Evolutionary conservation across 2,888 invertebrate species (phyloP), one percentile per base, ranked within the genome.

Genomic region (Polia nebulosa): DNA sequence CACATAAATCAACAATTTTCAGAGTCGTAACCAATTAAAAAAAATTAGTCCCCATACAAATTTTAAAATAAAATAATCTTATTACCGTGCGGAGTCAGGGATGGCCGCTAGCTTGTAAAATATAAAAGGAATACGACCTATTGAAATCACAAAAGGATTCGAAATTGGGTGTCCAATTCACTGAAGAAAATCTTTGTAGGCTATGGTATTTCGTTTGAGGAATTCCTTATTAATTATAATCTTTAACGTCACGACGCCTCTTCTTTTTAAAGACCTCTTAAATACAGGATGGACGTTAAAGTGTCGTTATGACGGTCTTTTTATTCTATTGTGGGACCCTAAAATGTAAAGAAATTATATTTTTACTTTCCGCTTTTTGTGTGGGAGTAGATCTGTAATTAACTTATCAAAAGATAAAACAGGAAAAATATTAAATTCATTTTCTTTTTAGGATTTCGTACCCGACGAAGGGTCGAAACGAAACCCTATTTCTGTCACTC

Each of bases 141-240:
- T 22, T 36, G 8, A 36, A 27, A 27, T 36, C n/a, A 1, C n/a
- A 58, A 62, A 44, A 11, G 0, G 34, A 13, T 47, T 17, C 13
- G 1, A 27, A 68, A 29, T 44, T n/a, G 11, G 39, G 15, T 29
- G 9, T 9, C 2, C 6, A 3, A 59, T 36, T 51, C 9, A 36
- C 51, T 60, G 11, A 44, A 29, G 20, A 20, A 61, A 71, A 39
- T 34, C 11, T 47, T 13, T 13, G 0, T 13, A 9, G 27, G 52
- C n/a, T 11, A 39, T 39, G 52, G 9, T 7, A 53, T 27, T 53
- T 72, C n/a, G 13, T 29, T 55, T 49, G 0, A 20, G 13, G 3
- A 49, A 36, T 49, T 63, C 17, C 22, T 22, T 56, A 49, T 63
- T 39, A 63, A 47, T 60, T 32, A 53, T n/a, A 27, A 49, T 41